These are phyloP conservation scores for Phengaris arion DNA, from an alignment of 2,888 invertebrate genomes.

Conservation along the genomic window DNA sequence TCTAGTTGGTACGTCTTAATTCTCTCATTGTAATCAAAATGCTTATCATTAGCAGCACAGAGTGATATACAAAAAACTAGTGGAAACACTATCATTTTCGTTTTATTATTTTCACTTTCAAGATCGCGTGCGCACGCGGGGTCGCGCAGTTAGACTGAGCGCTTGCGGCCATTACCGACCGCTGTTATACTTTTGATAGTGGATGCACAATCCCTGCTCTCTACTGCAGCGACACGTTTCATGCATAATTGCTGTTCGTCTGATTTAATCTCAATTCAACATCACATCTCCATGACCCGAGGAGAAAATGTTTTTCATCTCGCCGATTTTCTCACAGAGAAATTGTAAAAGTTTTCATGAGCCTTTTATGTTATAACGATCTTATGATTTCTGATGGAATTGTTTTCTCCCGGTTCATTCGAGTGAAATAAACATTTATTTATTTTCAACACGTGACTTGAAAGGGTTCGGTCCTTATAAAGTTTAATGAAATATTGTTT, in stretches of 20 bases:
- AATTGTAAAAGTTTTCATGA: constrained; percentile 53
- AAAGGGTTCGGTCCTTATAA: background rate
- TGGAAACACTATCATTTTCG: constrained; percentile 69
- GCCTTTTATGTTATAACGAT: constrained; percentile 20
- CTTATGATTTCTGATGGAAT: constrained; percentile 24
- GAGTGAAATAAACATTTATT: background rate
- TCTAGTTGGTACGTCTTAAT: constrained; percentile 76
- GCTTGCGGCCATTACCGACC: constrained; percentile 52
- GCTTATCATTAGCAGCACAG: constrained; percentile 52
- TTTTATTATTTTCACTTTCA: constrained; percentile 68
- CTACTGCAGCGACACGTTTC: constrained; percentile 76
- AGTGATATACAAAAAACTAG: constrained; percentile 57
- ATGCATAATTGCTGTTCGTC: constrained; percentile 73
- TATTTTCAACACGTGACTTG: constrained; percentile 18
- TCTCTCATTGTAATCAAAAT: constrained; percentile 58
- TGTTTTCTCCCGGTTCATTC: constrained; percentile 12
- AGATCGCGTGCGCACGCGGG: constrained; percentile 62
- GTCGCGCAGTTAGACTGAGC: constrained; percentile 68
- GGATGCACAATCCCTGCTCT: constrained; percentile 71
- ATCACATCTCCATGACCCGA: constrained; percentile 72
- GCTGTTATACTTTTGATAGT: constrained; percentile 76
- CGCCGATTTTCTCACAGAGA: constrained; percentile 60
- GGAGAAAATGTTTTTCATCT: constrained; percentile 74
- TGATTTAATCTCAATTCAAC: constrained; percentile 71
- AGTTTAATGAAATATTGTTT: constrained; percentile 15